A percentile compares a stretch with the other conserved stretches of the same genome.
Conservation (phyloP, 1,140 invertebrate genomes). For the Leptinotarsa texana region DNA sequence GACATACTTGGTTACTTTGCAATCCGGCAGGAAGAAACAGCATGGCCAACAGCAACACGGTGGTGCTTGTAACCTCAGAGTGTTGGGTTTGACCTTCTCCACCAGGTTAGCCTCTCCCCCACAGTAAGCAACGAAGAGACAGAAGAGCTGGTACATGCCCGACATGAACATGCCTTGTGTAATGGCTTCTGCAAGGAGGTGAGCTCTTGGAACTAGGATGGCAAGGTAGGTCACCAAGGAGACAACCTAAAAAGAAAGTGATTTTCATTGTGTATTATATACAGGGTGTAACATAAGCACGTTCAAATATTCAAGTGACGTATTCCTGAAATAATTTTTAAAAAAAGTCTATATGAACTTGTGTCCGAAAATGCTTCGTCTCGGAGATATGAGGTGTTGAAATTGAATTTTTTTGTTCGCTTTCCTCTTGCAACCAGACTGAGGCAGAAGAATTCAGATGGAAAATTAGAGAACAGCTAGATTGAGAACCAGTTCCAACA, state of each 20-base stretch:
- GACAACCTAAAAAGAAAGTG: constrained; percentile 58
- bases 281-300: no score
- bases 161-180: constrained; percentile 66
- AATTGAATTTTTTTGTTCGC: no score
- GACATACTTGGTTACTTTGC: constrained; percentile 61
- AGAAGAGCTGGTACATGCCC: constrained; percentile 66
- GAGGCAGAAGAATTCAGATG: no score
- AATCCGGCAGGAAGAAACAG: constrained; percentile 60
- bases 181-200: constrained; percentile 65
- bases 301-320: no score
- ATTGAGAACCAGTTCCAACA: no score
- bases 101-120: constrained; percentile 64
- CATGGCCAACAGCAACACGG: constrained; percentile 70
- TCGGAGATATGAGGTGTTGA: no score
- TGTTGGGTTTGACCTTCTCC: constrained; percentile 57
- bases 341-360: no score
- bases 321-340: no score
- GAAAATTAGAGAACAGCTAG: no score
- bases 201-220: constrained; percentile 63
- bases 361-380: no score
- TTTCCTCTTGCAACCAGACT: no score
- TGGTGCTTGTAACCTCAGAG: constrained; percentile 60
- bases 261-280: no score
- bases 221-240: constrained; percentile 61
- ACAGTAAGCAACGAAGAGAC: constrained; percentile 63